Evolutionary conservation across 2,797 vertebrate genomes (phyloP).

Genomic region (Syngnathus acus): DNA sequence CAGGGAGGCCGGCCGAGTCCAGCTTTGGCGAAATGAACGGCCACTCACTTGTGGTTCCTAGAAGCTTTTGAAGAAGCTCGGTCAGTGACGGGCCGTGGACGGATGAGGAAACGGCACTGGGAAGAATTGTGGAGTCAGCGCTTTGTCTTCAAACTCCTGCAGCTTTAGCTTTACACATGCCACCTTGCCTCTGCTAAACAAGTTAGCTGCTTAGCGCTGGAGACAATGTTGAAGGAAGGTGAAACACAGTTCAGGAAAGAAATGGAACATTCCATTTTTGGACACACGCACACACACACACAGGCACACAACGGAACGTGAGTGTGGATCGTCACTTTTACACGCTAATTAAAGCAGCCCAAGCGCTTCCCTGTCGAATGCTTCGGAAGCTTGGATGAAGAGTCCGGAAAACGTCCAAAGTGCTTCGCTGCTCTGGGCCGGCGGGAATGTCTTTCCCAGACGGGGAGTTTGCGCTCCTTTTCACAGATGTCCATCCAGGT

Average conservation of each 20-base stretch:
- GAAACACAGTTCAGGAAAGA: conserved; percentile 35
- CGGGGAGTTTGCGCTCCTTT: conserved; percentile 7
- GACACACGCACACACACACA: background rate
- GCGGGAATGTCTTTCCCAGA: conserved; percentile 37
- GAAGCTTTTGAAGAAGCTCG: background rate
- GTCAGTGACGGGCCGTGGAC: background rate
- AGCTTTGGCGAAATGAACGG: background rate
- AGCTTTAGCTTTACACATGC: background rate
- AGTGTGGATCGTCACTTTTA: conserved; percentile 23
- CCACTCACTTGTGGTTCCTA: background rate
- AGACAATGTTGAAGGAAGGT: conserved; percentile 22
- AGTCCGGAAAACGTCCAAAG: conserved; percentile 33
- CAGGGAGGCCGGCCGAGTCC: background rate
- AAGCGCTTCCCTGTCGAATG: conserved; percentile 31
- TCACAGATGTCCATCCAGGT: conserved; percentile 41
- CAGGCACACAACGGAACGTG: background rate
- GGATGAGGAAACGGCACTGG: background rate
- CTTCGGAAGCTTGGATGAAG: background rate
- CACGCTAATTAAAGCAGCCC: conserved; percentile 41
- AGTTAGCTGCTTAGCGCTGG: no score
- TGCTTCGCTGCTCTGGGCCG: conserved; percentile 22
- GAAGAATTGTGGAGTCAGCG: background rate
- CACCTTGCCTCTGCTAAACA: no score
- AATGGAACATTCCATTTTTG: conserved; percentile 35
- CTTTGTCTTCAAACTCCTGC: background rate